phyloP scores from a whole-genome alignment of 2,888 invertebrate genomes.

The Andrena haemorrhoa region DNA sequence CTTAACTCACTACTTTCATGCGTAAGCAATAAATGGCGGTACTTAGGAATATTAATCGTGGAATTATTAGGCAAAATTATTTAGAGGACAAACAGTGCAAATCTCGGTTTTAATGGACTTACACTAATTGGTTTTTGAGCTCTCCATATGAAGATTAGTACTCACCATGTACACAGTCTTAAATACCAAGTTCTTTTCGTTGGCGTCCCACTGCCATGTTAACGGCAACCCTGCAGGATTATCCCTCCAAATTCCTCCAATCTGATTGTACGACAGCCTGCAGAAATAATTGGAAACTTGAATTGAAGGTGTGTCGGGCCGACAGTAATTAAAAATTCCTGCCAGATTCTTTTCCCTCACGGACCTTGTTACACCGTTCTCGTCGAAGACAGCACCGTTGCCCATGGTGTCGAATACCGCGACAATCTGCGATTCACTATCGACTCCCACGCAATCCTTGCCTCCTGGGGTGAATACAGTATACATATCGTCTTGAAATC shows the following conservation, averaged over 20 bases:
- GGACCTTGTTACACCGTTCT: conserved; percentile 72
- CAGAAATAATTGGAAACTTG: conserved; percentile 67
- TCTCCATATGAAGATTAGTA: not conserved
- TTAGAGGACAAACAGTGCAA: too few species aligned
- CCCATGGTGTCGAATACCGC: conserved; percentile 77
- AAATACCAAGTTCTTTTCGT: conserved; percentile 50
- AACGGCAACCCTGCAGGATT: conserved; percentile 67
- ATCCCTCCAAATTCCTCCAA: conserved; percentile 74
- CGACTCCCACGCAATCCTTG: conserved; percentile 62
- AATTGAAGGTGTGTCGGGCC: conserved; percentile 27
- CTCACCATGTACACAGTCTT: conserved; percentile 64
- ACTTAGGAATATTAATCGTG: too few species aligned
- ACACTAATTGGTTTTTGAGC: too few species aligned
- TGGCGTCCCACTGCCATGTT: conserved; percentile 72
- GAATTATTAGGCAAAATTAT: too few species aligned
- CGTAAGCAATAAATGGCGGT: too few species aligned
- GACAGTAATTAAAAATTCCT: conserved; percentile 71
- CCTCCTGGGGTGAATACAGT: conserved; percentile 75
- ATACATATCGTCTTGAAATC: conserved; percentile 75
- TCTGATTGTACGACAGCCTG: conserved; percentile 78
- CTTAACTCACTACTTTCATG: too few species aligned
- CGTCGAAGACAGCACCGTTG: conserved; percentile 75
- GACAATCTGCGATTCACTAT: conserved; percentile 64
- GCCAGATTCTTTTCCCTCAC: conserved; percentile 59
- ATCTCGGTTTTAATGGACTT: too few species aligned